A percentile compares a stretch with the other conserved stretches of the same genome.
Conservation (phyloP, 2,113 vertebrate species). For the Stigmatopora nigra region DNA sequence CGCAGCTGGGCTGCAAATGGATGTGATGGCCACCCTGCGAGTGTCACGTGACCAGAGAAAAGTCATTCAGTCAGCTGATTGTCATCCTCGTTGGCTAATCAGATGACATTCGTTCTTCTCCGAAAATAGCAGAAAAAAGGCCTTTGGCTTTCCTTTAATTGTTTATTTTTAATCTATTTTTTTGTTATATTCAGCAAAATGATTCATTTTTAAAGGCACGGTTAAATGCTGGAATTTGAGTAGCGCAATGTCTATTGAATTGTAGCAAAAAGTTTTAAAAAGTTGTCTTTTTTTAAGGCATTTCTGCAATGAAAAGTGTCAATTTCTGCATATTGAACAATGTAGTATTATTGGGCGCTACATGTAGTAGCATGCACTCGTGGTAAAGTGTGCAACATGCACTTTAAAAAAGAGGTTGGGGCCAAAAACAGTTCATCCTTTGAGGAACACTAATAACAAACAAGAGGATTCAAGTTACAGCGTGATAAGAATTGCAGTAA, state of each 20-base stretch:
- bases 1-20: constrained; percentile 16
- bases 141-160: neutral
- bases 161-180: neutral
- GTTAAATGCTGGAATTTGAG: neutral
- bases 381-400: too few relatives aligned
- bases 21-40: constrained; percentile 2
- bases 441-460: too few relatives aligned
- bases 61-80: constrained; percentile 32
- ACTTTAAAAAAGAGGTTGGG: too few relatives aligned
- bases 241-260: neutral
- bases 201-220: neutral
- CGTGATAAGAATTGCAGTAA: neutral
- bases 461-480: too few relatives aligned
- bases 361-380: too few relatives aligned
- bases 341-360: too few relatives aligned
- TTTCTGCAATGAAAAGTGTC: too few relatives aligned
- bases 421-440: too few relatives aligned
- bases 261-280: neutral
- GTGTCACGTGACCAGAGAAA: constrained; percentile 17
- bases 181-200: neutral
- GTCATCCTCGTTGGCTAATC: neutral
- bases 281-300: too few relatives aligned
- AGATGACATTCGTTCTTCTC: neutral
- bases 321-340: too few relatives aligned
- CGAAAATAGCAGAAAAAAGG: neutral